Base-by-base conservation (phyloP, 1,140 invertebrate species). In the Melitaea cinxia region DNA sequence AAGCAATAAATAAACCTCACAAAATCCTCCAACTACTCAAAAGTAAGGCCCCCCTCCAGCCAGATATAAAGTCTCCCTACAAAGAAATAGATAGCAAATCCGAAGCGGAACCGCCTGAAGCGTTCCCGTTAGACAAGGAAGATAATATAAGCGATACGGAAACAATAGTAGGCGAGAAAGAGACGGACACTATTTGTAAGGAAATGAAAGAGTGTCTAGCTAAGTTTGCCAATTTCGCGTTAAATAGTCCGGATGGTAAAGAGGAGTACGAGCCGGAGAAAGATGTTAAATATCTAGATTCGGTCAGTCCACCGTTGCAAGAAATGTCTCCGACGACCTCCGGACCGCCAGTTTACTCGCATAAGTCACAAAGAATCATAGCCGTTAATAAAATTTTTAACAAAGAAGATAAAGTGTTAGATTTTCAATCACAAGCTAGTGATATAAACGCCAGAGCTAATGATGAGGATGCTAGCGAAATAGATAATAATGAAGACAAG, bases 191-290 rank as follows among this genome's bases (percentile, higher is more conserved):
- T 37, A 59, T 88, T 9, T 83, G 81, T 47, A 87, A 85, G 49
- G 84, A 88, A 30, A 89, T 89, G 85, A 88, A 89, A 23, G 83
- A 87, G 6, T 90, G 88, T 69, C 63, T 90, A 1, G 82, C 79
- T 0, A 88, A 89, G 39, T 90, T 89, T 14, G 85, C 85, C 0
- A 89, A 83, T 56, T 88, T 90, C 45, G 88, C 82, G 0, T 66
- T 90, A 0, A 86, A 72, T n/a, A n/a, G n/a, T 24, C 55, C 68
- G 0, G 83, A 86, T 17, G 63, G 24, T 6, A 70, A 78, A 17
- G 70, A 69, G 0, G 64, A 73, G n/a, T 33, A 69, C 14, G 28
- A 47, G 10, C 37, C 47, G 17, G 62, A 64, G 3, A 21, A 63
- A 2, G 76, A 71, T 0, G 17, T 28, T 0, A 81, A 83, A 45